These are phyloP conservation scores for Cnemophilus loriae DNA, from an alignment of 2,113 vertebrate genomes.

Conservation along the genomic window DNA sequence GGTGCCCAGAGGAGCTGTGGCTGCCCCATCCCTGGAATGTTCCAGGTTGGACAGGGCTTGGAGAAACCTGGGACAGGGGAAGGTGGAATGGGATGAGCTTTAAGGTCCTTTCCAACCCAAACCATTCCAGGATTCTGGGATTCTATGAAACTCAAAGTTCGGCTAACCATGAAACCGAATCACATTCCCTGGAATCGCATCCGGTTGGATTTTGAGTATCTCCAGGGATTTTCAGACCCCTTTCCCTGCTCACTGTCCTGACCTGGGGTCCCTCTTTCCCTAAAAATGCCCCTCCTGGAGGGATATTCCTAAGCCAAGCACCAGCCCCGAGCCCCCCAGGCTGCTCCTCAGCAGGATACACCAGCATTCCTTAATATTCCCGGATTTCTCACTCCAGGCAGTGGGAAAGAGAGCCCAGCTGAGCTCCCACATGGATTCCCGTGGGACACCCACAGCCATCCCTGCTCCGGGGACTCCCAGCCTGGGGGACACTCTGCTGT, in stretches of 20 bases:
- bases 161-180: neutral
- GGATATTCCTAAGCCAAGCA: neutral
- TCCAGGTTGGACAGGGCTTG: accelerated
- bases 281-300: neutral
- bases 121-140: too few species aligned
- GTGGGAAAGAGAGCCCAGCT: neutral
- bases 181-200: neutral
- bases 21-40: neutral
- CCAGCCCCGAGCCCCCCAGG: neutral
- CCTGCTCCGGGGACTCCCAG: accelerated
- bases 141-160: neutral
- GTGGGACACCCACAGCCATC: neutral
- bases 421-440: neutral
- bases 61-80: neutral
- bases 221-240: neutral
- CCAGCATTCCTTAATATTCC: neutral
- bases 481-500: neutral
- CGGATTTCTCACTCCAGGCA: neutral
- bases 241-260: neutral
- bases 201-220: neutral
- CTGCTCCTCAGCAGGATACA: neutral
- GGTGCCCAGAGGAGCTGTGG: neutral
- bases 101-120: neutral
- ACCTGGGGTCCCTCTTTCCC: neutral
- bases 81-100: neutral